Conservation (phyloP, 2,113 vertebrate genomes). For the Brienomyrus brachyistius region DNA sequence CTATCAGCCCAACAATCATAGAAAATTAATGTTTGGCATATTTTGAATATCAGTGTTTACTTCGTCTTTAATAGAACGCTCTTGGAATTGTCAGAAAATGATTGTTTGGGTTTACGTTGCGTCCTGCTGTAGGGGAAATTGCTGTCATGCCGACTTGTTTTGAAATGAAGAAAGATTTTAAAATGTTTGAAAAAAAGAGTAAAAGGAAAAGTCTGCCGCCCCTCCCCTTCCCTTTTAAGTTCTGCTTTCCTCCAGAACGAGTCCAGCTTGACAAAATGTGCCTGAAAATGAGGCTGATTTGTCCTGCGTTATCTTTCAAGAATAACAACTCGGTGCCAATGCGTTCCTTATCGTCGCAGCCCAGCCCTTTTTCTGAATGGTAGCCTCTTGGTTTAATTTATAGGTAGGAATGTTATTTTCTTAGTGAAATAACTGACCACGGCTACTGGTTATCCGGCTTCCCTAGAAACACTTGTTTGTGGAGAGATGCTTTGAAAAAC, state of each 20-base stretch:
- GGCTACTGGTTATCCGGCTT: neutral
- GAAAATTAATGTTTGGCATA: neutral
- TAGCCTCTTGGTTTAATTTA: neutral
- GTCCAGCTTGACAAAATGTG: neutral
- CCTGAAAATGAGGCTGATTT: conserved; percentile 9
- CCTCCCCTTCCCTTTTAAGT: conserved; percentile 16
- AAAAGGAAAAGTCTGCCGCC: conserved; percentile 17
- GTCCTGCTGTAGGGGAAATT: conserved; percentile 44
- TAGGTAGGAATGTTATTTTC: conserved; percentile 19
- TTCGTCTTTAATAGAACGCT: conserved; percentile 35
- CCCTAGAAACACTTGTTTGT: neutral
- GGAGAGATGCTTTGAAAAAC: neutral
- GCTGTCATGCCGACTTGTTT: conserved; percentile 35
- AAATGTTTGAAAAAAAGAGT: neutral
- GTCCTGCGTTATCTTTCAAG: neutral
- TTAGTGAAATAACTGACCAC: neutral
- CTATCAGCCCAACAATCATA: neutral
- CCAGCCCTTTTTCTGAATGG: conserved; percentile 23
- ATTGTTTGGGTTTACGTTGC: conserved; percentile 53
- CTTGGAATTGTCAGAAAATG: conserved; percentile 46
- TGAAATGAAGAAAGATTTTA: neutral
- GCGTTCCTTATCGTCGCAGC: conserved; percentile 18
- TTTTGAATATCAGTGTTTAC: conserved; percentile 15
- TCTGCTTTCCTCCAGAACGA: conserved; percentile 7
- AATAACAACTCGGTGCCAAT: conserved; percentile 20